These are phyloP conservation scores for Dendrolimus houi DNA, from an alignment of 2,888 invertebrate species.

Conservation along the genomic window DNA sequence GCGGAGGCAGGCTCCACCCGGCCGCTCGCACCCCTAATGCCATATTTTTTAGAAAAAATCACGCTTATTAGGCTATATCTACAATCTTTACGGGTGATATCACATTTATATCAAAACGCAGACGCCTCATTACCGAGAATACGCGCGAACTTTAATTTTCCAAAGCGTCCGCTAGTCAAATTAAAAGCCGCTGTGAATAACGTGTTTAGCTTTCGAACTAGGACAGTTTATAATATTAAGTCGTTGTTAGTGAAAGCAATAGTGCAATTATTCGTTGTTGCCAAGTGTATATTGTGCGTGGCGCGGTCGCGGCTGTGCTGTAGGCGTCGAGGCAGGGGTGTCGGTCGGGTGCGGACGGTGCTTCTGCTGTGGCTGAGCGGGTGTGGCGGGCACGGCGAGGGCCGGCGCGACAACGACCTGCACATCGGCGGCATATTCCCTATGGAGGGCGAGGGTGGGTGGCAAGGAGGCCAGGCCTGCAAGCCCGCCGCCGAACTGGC, in stretches of 20 bases:
- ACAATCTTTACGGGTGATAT: slow-evolving; percentile 55
- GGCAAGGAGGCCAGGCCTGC: slow-evolving; percentile 99
- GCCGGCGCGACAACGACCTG: slow-evolving; percentile 81
- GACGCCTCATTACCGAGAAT: slow-evolving; percentile 38
- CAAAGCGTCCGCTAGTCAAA: slow-evolving; percentile 73
- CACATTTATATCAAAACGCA: slow-evolving; percentile 40
- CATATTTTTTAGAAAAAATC: slow-evolving; percentile 51
- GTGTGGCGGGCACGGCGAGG: slow-evolving; percentile 46
- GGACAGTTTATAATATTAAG: slow-evolving; percentile 56
- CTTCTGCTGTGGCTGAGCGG: slow-evolving; percentile 51
- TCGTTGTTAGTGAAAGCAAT: slow-evolving; percentile 63
- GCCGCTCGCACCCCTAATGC: slow-evolving; percentile 36
- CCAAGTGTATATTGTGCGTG: slow-evolving; percentile 53
- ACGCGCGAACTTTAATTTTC: slow-evolving; percentile 60
- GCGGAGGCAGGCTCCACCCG: slow-evolving; percentile 36
- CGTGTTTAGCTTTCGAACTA: slow-evolving; percentile 61
- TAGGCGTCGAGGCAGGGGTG: slow-evolving; percentile 16
- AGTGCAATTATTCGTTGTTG: slow-evolving; percentile 72
- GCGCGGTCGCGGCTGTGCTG: slow-evolving; percentile 25
- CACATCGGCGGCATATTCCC: slow-evolving; percentile 99
- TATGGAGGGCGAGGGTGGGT: slow-evolving; percentile 96
- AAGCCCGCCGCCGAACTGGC: slow-evolving; percentile 98
- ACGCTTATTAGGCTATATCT: slow-evolving; percentile 72
- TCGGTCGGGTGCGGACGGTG: slow-evolving; percentile 32
- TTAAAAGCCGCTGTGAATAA: slow-evolving; percentile 56